phyloP scores from a whole-genome alignment of 2,888 invertebrate genomes.

The Eretmocerus hayati region DNA sequence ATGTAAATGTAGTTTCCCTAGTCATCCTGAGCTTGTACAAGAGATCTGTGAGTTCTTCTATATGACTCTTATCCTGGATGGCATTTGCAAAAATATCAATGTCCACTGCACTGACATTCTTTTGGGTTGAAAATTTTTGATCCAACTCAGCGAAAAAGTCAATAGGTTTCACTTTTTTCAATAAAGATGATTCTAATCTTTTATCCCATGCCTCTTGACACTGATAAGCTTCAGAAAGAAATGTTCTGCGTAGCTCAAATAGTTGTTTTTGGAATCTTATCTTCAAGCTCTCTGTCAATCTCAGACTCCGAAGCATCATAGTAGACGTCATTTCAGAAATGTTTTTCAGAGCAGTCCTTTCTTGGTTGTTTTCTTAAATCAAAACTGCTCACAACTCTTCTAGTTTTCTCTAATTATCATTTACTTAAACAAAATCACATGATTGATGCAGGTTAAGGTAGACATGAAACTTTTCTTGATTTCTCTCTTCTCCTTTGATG shows the following conservation, averaged over 20 bases:
- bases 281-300: constrained; percentile 13
- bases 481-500: no score
- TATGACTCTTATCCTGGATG: constrained; percentile 51
- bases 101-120: constrained; percentile 68
- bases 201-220: constrained; percentile 66
- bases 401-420: no score
- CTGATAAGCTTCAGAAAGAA: constrained; percentile 65
- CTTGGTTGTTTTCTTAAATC: background rate
- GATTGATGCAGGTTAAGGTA: no score
- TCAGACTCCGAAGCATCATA: constrained; percentile 9
- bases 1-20: constrained; percentile 60
- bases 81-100: constrained; percentile 76
- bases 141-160: constrained; percentile 67
- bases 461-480: no score
- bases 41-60: constrained; percentile 68
- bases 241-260: constrained; percentile 44
- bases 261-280: constrained; percentile 20
- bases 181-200: constrained; percentile 56
- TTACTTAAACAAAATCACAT: no score
- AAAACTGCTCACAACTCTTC: background rate
- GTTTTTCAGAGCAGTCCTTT: no score
- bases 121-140: constrained; percentile 56
- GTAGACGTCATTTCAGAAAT: constrained; percentile 15
- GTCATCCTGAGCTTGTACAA: constrained; percentile 66
- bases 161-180: constrained; percentile 57